Evolutionary conservation across 2,113 vertebrate species (phyloP).

Genomic region (Rhinopomastus cyanomelas): DNA sequence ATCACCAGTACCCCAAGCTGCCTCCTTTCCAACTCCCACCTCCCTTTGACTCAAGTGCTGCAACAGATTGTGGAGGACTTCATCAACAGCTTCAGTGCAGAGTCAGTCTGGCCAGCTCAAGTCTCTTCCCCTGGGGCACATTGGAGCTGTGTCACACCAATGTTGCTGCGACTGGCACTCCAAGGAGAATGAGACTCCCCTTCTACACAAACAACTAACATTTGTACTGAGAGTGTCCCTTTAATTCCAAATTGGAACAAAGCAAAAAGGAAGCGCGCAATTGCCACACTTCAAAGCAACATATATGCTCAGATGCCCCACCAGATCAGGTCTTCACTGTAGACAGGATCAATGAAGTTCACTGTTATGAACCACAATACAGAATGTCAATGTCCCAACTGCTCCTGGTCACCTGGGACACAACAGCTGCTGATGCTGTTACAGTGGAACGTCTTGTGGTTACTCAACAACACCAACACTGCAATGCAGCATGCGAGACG

Average conservation of each 20-base stretch:
- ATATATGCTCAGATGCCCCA: neutral
- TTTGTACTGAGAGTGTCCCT: neutral
- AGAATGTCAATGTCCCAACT: constrained; percentile 18
- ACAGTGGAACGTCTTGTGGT: neutral
- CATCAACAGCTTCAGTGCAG: neutral
- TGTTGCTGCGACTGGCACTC: neutral
- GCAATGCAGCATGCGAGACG: neutral
- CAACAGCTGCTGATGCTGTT: neutral
- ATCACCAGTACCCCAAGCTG: neutral
- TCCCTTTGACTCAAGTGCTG: neutral
- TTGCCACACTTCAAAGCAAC: neutral
- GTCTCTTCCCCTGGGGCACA: neutral
- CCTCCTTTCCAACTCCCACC: neutral
- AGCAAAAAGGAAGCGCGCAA: neutral
- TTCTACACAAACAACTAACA: neutral
- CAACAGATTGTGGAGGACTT: neutral
- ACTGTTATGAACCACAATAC: constrained; percentile 3
- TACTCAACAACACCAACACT: neutral
- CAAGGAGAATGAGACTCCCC: fast-evolving
- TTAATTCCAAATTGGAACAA: neutral
- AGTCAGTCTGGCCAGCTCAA: neutral
- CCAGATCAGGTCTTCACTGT: neutral
- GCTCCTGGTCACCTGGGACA: constrained; percentile 23
- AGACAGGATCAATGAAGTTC: constrained; percentile 27
- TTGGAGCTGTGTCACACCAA: neutral